These are phyloP conservation scores for Brachirus orientalis DNA, from an alignment of 2,113 vertebrate genomes.

Conservation along the genomic window DNA sequence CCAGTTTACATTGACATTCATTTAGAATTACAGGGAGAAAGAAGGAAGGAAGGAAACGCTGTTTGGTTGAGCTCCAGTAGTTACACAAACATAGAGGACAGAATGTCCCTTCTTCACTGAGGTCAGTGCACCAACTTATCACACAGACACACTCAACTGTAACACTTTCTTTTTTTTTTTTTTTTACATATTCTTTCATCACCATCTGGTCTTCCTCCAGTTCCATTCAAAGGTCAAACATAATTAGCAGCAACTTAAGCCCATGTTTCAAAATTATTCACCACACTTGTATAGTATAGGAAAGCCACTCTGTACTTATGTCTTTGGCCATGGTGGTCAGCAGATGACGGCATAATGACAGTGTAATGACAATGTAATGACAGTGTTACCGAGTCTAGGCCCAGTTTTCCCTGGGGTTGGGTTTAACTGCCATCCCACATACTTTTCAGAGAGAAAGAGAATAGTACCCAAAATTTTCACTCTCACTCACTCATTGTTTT, in stretches of 20 bases:
- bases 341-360: conserved; percentile 58
- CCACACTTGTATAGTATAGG: conserved; percentile 14
- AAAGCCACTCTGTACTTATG: conserved; percentile 33
- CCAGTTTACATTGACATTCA: conserved; percentile 28
- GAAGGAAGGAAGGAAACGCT: conserved; percentile 71
- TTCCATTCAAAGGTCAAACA: conserved; percentile 50
- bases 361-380: conserved; percentile 55
- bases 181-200: conserved; percentile 33
- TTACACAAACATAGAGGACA: conserved; percentile 53
- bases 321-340: conserved; percentile 43
- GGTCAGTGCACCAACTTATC: conserved; percentile 59
- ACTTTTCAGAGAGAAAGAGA: conserved; percentile 8
- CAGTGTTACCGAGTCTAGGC: conserved; percentile 27
- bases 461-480: not conserved
- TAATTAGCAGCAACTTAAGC: conserved; percentile 52
- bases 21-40: conserved; percentile 24
- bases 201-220: conserved; percentile 52
- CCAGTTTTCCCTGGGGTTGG: conserved; percentile 5
- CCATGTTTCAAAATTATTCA: conserved; percentile 56
- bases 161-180: conserved; percentile 19
- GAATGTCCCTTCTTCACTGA: conserved; percentile 66
- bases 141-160: conserved; percentile 13
- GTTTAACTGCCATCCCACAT: conserved; percentile 21
- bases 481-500: conserved; percentile 16
- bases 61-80: conserved; percentile 54